Conservation (phyloP, 2,888 invertebrate species). For the Ophraella communa region DNA sequence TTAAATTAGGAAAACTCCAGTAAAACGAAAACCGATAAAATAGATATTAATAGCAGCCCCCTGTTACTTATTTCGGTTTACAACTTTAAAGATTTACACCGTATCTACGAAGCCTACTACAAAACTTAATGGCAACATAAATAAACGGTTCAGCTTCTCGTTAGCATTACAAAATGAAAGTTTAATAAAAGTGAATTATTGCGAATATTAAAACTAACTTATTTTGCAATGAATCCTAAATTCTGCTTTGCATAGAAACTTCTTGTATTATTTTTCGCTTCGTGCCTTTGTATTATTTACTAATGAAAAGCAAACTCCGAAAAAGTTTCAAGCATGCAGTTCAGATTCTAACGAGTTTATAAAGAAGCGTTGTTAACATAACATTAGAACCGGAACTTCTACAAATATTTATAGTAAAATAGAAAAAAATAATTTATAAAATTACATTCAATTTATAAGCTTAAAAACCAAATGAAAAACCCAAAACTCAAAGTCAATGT, state of each 20-base stretch:
- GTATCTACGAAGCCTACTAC: slow-evolving; percentile 7
- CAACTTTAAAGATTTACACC: slow-evolving; percentile 17
- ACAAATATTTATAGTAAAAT: not conserved
- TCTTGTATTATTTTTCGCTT: not conserved
- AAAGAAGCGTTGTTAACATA: not conserved
- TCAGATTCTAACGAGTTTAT: not conserved
- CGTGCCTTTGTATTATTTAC: not conserved
- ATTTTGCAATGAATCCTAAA: slow-evolving; percentile 18
- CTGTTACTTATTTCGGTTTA: slow-evolving; percentile 20
- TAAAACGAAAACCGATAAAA: slow-evolving; percentile 15
- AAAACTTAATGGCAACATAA: slow-evolving; percentile 24
- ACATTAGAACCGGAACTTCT: not conserved
- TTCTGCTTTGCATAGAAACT: slow-evolving; percentile 2
- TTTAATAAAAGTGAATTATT: slow-evolving; percentile 29
- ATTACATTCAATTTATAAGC: too few relatives aligned
- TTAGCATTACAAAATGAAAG: slow-evolving; percentile 28
- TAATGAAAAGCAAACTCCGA: slow-evolving; percentile 17
- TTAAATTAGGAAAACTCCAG: not conserved
- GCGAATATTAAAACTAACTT: slow-evolving; percentile 28
- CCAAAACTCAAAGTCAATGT: too few relatives aligned
- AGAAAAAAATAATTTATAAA: too few relatives aligned
- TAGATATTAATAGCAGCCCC: slow-evolving; percentile 19
- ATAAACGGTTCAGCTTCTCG: slow-evolving; percentile 24
- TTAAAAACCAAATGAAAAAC: too few relatives aligned
- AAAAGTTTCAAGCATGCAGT: not conserved